Percentiles rank a stretch among this genome's conserved stretches.
These are phyloP conservation scores for Whitmania pigra DNA, from an alignment of 1,140 invertebrate species.

Conservation along the genomic window DNA sequence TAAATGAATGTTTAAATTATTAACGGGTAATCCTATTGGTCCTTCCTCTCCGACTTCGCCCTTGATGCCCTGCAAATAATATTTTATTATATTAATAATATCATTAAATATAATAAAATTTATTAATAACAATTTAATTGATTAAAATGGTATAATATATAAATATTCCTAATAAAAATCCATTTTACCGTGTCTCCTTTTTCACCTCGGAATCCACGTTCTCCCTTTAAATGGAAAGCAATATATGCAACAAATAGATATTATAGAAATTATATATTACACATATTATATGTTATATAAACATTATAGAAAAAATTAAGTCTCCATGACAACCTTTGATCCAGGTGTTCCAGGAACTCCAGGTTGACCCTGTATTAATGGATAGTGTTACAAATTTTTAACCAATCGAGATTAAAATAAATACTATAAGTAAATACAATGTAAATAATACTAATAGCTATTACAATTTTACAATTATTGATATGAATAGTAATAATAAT, in stretches of 20 bases:
- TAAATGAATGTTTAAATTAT: neutral
- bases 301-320: too few relatives aligned
- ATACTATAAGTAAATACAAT: too few relatives aligned
- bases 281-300: too few relatives aligned
- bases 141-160: too few relatives aligned
- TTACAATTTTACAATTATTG: too few relatives aligned
- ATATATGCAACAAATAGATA: too few relatives aligned
- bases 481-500: too few relatives aligned
- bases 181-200: neutral
- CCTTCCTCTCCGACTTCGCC: neutral
- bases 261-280: too few relatives aligned
- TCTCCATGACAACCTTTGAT: too few relatives aligned
- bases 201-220: neutral
- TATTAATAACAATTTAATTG: neutral
- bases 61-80: neutral
- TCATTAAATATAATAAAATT: neutral
- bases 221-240: neutral
- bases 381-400: neutral
- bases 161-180: conserved; percentile 3
- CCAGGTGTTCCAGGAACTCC: too few relatives aligned
- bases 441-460: too few relatives aligned
- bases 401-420: neutral
- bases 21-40: conserved; percentile 2
- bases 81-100: too few relatives aligned
- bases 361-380: neutral